phyloP scores from a whole-genome alignment of 2,797 vertebrate species.

The Urocyon cinereoargenteus region DNA sequence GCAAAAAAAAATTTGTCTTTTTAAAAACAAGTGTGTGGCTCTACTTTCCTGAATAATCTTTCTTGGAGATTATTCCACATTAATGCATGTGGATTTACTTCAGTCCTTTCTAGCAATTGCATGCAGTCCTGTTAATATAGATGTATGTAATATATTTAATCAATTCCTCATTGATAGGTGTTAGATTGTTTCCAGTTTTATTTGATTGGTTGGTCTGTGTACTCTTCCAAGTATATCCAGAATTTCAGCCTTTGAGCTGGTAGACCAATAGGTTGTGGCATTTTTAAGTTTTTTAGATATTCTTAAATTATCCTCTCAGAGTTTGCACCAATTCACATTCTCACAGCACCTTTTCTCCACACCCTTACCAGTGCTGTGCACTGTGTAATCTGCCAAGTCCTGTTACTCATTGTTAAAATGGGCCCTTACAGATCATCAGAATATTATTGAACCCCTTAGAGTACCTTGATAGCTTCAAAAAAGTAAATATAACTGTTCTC shows the following conservation, averaged over 20 bases:
- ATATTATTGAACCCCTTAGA: neutral
- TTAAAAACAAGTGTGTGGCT: neutral
- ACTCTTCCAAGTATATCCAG: neutral
- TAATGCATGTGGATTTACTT: neutral
- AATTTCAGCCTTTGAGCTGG: neutral
- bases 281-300: neutral
- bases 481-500: neutral
- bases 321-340: neutral
- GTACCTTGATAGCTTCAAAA: neutral
- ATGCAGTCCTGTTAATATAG: neutral
- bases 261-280: neutral
- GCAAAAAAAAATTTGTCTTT: neutral
- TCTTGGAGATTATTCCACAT: neutral
- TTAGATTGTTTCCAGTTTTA: neutral
- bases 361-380: neutral
- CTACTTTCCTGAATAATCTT: constrained; percentile 12
- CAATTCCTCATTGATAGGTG: neutral
- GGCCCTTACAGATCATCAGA: neutral
- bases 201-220: constrained; percentile 14
- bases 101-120: neutral
- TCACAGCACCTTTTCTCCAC: neutral
- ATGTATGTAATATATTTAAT: neutral
- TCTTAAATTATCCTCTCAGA: neutral
- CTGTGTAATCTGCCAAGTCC: neutral
- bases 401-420: neutral